Evolutionary conservation across 2,888 invertebrate species (phyloP), one percentile per base, ranked within the genome.

Genomic region (Hirtodrosophila cameraria): DNA sequence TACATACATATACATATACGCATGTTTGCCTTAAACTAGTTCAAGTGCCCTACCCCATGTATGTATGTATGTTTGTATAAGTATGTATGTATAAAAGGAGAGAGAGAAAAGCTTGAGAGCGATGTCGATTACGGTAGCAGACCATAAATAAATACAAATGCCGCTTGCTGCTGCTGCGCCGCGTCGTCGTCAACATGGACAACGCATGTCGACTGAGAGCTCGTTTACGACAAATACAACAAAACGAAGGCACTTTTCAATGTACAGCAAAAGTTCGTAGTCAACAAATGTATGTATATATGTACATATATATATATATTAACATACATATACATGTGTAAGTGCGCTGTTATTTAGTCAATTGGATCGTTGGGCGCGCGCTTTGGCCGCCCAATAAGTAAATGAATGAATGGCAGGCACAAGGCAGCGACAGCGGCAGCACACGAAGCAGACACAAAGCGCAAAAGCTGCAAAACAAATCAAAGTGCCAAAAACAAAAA

Each of bases 1-100:
- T 15, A 35, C 3, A 11, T 12, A 9, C 15, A n/a, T 31, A 39
- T 6, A 11, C 13, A 25, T 5, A 25, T 8, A 27, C 4, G 28
- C 28, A 41, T 31, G 41, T 46, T 38, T 9, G 25, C 9, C 41
- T 59, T 42, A 60, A 79, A 82, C 79, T 82, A 79, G 79, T 73
- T 79, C 79, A 79, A 79, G 79, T 79, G 83, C 79, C 76, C 82
- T 82, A 79, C 78, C 78, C 79, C 76, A 70, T n/a, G n/a, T 16
- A 30, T 16, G 7, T 45, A 33, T 27, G 27, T 27, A 18, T 27
- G 12, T 42, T 18, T 18, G 13, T 36, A 49, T 11, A 18, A 52
- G 20, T 9, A 52, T 13, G 13, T 12, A 16, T 31, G 13, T 52
- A 49, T 20, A 46, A 35, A 54, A 41, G 42, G 48, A 52, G 50